Percentiles rank a stretch among this genome's conserved stretches.
These are phyloP conservation scores for Nebria salina DNA, from an alignment of 2,888 invertebrate genomes.

Conservation along the genomic window DNA sequence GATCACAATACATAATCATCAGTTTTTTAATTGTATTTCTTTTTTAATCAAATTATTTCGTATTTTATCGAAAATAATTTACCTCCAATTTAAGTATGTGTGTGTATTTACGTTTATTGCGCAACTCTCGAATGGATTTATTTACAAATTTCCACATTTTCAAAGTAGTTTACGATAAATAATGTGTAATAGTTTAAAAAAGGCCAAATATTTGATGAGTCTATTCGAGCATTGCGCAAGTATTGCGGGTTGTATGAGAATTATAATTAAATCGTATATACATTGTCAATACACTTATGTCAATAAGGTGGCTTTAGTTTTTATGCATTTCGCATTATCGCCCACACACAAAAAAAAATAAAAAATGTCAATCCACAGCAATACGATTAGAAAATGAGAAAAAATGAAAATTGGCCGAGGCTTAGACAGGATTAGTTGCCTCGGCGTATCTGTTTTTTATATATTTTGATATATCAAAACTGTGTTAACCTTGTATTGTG, in stretches of 20 bases:
- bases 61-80: too few relatives aligned
- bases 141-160: too few relatives aligned
- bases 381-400: slow-evolving; percentile 57
- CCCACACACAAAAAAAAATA: slow-evolving; percentile 42
- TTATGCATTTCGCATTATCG: slow-evolving; percentile 18
- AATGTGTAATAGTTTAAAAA: too few relatives aligned
- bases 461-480: slow-evolving; percentile 60
- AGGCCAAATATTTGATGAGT: too few relatives aligned
- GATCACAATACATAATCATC: not conserved
- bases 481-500: slow-evolving; percentile 45
- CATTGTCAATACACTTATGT: slow-evolving; percentile 64
- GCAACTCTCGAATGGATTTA: too few relatives aligned
- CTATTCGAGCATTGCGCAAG: too few relatives aligned
- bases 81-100: too few relatives aligned
- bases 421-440: slow-evolving; percentile 46
- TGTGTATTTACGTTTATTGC: too few relatives aligned
- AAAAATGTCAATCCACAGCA: slow-evolving; percentile 63
- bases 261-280: slow-evolving; percentile 7
- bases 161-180: too few relatives aligned
- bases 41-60: too few relatives aligned
- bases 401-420: slow-evolving; percentile 47
- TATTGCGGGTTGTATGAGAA: too few relatives aligned
- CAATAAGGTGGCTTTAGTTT: slow-evolving; percentile 60
- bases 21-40: too few relatives aligned
- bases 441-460: slow-evolving; percentile 57